Evolutionary conservation across 2,113 vertebrate genomes (phyloP), one percentile per base, ranked within the genome.

Genomic region (Gila orcuttii): DNA sequence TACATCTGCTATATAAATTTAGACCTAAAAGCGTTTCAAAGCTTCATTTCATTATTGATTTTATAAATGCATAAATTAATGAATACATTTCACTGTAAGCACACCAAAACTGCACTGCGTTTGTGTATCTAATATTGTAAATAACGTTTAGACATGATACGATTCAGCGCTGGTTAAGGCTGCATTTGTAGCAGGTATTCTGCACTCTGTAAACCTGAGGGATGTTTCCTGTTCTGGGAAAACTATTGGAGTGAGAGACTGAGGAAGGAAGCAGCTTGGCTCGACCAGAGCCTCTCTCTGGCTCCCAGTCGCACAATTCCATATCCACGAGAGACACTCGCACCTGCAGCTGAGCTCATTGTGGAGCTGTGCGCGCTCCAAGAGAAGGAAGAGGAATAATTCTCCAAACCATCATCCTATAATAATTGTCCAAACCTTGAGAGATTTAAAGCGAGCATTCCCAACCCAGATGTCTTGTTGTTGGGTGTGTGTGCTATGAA

Each of bases 381-480:
- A 86, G 76, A 47, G 36, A 36, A 39, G 86, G 86, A 81, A 90
- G 68, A 77, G 45, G 31, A 83, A 88, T 82, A 83, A 36, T 86
- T 77, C 77, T 55, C 87, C 84, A 75, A 78, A 88, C 85, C 60
- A 87, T 74, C 86, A 74, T 17, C 25, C 25, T 33, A 52, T 66
- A 31, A 62, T 83, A 88, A 92, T 42, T 92, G 85, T 87, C 71
- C 84, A 90, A 91, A 90, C 89, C 92, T 92, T 88, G 90, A 91
- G 89, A 83, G 15, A 84, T 87, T 89, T 90, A 86, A 88, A 62
- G 79, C 86, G 88, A 92, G 88, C 86, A 77, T 85, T 89, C 86
- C 89, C 74, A 92, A 89, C 90, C 91, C 94, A 94, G 93, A 93
- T 93, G 93, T 93, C 60, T 85, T 88, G 82, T 79, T 79, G 71